These are phyloP conservation scores for Camponotus vicinus DNA, from an alignment of 1,140 invertebrate genomes.

Conservation along the genomic window DNA sequence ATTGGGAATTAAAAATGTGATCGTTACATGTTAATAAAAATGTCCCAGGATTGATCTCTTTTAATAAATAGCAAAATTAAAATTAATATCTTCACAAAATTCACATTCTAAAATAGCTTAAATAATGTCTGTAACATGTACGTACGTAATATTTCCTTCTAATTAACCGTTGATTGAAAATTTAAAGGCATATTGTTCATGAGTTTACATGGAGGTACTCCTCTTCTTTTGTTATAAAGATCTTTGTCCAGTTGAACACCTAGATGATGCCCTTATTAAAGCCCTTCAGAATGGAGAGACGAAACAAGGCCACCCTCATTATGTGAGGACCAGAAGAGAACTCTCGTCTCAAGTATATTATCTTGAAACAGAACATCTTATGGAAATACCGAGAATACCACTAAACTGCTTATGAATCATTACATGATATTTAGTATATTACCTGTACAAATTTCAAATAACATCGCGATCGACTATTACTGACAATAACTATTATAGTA, in stretches of 20 bases:
- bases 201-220: slow-evolving; percentile 12
- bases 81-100: background rate
- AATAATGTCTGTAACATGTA: background rate
- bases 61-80: background rate
- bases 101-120: background rate
- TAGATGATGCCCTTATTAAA: slow-evolving; percentile 66
- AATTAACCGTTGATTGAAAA: slow-evolving; percentile 41
- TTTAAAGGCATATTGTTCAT: slow-evolving; percentile 35
- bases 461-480: background rate
- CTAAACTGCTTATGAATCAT: slow-evolving; percentile 5
- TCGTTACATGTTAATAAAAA: background rate
- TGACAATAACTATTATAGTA: background rate
- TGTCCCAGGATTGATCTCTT: background rate
- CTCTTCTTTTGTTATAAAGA: slow-evolving; percentile 23
- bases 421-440: slow-evolving; percentile 15
- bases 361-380: slow-evolving; percentile 64
- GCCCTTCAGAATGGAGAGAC: slow-evolving; percentile 54
- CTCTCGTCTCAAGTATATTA: slow-evolving; percentile 75
- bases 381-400: slow-evolving; percentile 63
- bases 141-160: background rate
- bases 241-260: slow-evolving; percentile 63
- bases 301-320: slow-evolving; percentile 77
- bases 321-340: slow-evolving; percentile 64
- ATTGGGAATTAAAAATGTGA: background rate
- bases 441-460: background rate